Evolutionary conservation across 2,888 invertebrate species (phyloP).

Genomic region (Trichogramma dendrolimi): DNA sequence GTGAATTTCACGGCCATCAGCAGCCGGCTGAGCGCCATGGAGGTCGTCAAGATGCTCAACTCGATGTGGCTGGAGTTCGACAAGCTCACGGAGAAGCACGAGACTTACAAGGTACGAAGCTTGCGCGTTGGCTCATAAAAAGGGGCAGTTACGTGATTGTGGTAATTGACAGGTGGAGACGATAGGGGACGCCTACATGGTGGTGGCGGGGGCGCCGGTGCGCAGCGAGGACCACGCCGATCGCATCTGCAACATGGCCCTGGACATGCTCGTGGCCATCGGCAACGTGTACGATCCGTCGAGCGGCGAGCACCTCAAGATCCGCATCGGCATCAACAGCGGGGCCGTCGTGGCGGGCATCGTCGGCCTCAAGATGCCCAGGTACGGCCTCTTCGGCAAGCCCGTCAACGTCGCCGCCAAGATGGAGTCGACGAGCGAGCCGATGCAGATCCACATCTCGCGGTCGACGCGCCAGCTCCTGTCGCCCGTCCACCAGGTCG

Average conservation of each 20-base stretch:
- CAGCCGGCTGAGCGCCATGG: conserved; percentile 92
- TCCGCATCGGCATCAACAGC: conserved; percentile 83
- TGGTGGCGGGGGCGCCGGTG: conserved; percentile 91
- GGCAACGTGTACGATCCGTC: conserved; percentile 88
- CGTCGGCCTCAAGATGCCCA: conserved; percentile 90
- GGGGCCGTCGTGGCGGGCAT: conserved; percentile 92
- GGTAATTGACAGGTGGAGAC: conserved; percentile 75
- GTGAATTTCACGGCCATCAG: conserved; percentile 98
- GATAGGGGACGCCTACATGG: conserved; percentile 98
- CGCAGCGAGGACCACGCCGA: conserved; percentile 87
- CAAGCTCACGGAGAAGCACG: conserved; percentile 84
- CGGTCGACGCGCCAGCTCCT: conserved; percentile 78
- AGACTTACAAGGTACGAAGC: conserved; percentile 81
- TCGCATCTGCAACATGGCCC: conserved; percentile 89
- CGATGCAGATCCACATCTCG: conserved; percentile 94
- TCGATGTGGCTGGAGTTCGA: conserved; percentile 98
- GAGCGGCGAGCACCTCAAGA: conserved; percentile 78
- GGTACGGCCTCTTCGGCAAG: conserved; percentile 79
- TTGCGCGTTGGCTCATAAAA: not conserved
- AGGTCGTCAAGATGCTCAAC: conserved; percentile 95
- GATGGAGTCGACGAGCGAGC: conserved; percentile 89
- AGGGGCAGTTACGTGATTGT: not conserved
- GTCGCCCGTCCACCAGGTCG: conserved; percentile 68
- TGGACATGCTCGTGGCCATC: conserved; percentile 93
- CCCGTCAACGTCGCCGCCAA: conserved; percentile 87